Conservation (phyloP, 2,888 invertebrate genomes). For the Trichopoda pennipes region DNA sequence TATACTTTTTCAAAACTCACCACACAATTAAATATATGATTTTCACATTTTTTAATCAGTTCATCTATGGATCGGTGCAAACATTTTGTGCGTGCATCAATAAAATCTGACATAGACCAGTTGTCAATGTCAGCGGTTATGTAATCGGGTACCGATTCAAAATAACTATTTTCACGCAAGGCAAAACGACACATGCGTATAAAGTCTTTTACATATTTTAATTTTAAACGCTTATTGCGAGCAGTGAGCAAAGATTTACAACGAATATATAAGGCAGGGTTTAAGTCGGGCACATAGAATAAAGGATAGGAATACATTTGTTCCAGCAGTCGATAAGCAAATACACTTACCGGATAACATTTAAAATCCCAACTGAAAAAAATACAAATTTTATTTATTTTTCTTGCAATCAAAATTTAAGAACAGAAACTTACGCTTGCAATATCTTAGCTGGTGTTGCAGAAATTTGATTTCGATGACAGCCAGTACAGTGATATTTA, state of each 20-base stretch:
- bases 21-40: conserved; percentile 84
- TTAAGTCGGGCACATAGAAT: conserved; percentile 88
- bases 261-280: conserved; percentile 85
- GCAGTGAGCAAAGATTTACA: conserved; percentile 84
- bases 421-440: conserved; percentile 72
- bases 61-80: conserved; percentile 83
- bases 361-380: conserved; percentile 80
- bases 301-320: conserved; percentile 89
- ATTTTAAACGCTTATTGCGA: conserved; percentile 84
- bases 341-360: conserved; percentile 90
- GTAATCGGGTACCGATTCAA: conserved; percentile 84
- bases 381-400: background rate
- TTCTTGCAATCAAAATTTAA: background rate
- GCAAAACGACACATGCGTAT: conserved; percentile 87
- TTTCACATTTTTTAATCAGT: conserved; percentile 83
- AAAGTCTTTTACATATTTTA: conserved; percentile 87
- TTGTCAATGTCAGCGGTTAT: conserved; percentile 85
- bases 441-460: conserved; percentile 87
- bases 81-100: conserved; percentile 84
- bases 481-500: conserved; percentile 92
- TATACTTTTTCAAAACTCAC: conserved; percentile 77
- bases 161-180: conserved; percentile 82
- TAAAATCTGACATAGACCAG: conserved; percentile 88
- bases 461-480: conserved; percentile 89
- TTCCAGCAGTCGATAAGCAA: conserved; percentile 88